phyloP scores from a whole-genome alignment of 2,888 invertebrate species.

The Andrena praecox region DNA sequence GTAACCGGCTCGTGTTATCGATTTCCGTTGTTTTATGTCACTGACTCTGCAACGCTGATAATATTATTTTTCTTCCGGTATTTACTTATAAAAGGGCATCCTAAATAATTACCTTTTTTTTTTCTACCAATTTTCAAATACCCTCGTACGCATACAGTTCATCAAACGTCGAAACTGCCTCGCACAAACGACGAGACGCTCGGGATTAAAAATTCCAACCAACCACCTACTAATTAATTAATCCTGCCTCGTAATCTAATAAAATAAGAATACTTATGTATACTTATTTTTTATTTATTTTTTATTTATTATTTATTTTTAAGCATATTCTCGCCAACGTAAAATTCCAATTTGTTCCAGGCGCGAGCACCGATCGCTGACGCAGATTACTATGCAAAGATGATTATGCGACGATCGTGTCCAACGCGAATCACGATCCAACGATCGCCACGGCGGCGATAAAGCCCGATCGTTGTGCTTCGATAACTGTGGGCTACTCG shows the following conservation, averaged over 20 bases:
- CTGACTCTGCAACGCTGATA: not conserved
- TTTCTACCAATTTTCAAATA: too few species aligned
- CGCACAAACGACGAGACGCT: too few species aligned
- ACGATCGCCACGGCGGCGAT: constrained; percentile 34
- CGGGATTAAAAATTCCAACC: too few species aligned
- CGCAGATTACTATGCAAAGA: constrained; percentile 21
- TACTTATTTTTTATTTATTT: too few species aligned
- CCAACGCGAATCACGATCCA: constrained; percentile 48
- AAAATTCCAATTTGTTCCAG: not conserved
- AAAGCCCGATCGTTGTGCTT: constrained; percentile 28
- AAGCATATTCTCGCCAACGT: not conserved
- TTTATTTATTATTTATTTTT: too few species aligned
- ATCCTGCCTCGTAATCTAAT: too few species aligned
- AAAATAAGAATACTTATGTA: too few species aligned
- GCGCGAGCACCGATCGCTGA: constrained; percentile 3
- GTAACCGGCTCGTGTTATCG: not conserved
- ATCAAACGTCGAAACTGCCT: too few species aligned
- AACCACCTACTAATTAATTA: too few species aligned
- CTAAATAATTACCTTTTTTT: too few species aligned
- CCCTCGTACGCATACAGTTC: too few species aligned
- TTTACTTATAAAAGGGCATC: not conserved
- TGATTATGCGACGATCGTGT: constrained; percentile 20
- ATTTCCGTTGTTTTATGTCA: not conserved
- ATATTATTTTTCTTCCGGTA: not conserved
- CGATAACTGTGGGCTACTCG: constrained; percentile 39